phyloP scores from a whole-genome alignment of 30 jellyfish, hydroid and myxozoan species.

The Aurelia aurita region DNA sequence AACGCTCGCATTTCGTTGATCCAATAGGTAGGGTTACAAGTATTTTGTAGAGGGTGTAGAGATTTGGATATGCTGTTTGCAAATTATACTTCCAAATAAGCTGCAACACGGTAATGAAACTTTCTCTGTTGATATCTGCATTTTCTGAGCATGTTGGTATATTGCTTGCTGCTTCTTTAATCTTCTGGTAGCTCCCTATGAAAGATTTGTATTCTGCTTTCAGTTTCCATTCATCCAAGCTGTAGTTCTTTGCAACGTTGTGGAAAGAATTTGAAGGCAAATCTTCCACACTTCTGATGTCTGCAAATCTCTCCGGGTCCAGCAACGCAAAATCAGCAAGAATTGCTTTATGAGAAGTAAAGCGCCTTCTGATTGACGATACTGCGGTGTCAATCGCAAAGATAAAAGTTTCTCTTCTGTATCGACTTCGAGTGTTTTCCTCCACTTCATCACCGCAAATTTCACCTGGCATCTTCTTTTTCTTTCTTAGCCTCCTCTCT shows the following conservation, averaged over 20 bases:
- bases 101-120: conserved; percentile 28
- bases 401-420: conserved; percentile 37
- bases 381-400: conserved; percentile 71
- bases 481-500: conserved; percentile 22
- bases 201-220: conserved; percentile 49
- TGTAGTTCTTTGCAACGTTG: conserved; percentile 49
- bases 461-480: conserved; percentile 38
- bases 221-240: conserved; percentile 35
- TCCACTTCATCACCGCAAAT: conserved; percentile 30
- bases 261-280: conserved; percentile 35
- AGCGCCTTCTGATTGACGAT: conserved; percentile 44
- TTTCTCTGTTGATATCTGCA: conserved; percentile 37
- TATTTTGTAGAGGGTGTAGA: conserved; percentile 39
- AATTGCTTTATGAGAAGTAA: conserved; percentile 25
- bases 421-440: conserved; percentile 27
- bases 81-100: conserved; percentile 24
- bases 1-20: conserved; percentile 22
- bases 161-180: background rate
- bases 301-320: conserved; percentile 65
- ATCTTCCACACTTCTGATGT: conserved; percentile 12
- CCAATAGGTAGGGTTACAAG: conserved; percentile 29
- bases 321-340: conserved; percentile 57
- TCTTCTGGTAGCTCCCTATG: conserved; percentile 31
- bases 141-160: background rate
- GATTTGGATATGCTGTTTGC: conserved; percentile 61